Evolutionary conservation across 2,888 invertebrate species (phyloP), one percentile per base, ranked within the genome.

Genomic region (Meloe dianella): DNA sequence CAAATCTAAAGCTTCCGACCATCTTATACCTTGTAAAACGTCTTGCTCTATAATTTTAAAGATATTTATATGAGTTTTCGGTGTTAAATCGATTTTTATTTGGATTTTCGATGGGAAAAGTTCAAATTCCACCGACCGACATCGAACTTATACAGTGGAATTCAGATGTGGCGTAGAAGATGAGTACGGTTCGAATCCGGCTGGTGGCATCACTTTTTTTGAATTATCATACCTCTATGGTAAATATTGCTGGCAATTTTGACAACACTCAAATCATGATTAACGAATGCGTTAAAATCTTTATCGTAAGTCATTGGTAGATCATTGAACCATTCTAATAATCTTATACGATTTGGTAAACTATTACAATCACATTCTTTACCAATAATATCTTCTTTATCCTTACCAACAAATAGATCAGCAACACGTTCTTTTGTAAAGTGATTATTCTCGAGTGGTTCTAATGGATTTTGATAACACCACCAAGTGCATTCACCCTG

Each of bases 161-260:
- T 32, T 32, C 32, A 32, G 10, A 32, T n/a, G n/a, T n/a, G n/a
- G 9, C 1, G 22, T 14, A 12, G 22, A 12, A 54, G 22, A 54
- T 2, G 20, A 1, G 14, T n/a, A n/a, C n/a, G 14, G 27, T 24
- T 54, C 57, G 59, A 57, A 32, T 24, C 30, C 17, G 17, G 10
- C 20, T 38, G 51, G 22, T 32, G 14, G n/a, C n/a, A 5, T 38
- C n/a, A 38, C n/a, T 5, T n/a, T 38, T 6, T 41, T 17, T 8
- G 2, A 2, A 14, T 35, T 12, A 20, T 6, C 82, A 83, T 84
- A 92, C 92, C 92, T 89, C 93, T 89, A 78, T 95, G 93, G 83
- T 92, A 97, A 69, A 97, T 95, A 84, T 96, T 97, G 57, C 95
- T 94, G 29, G 97, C 96, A 59, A 97, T 92, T 83, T 97, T 96